Base-by-base conservation (phyloP, 2,888 invertebrate species). In the Pammene fasciana region DNA sequence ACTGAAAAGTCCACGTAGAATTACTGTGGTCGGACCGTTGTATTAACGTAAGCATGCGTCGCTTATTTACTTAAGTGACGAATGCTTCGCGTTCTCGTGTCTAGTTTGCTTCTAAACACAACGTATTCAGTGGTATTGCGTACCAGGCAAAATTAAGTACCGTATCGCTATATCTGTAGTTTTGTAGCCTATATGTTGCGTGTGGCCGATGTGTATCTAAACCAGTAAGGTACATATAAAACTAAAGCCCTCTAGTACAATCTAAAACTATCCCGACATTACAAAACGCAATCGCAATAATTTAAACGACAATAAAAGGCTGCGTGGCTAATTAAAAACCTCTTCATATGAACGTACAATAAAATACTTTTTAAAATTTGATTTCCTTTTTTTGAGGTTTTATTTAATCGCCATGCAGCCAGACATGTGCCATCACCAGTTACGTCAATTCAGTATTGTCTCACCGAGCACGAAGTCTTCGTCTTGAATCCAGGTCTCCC, bases 391-490 rank as follows among this genome's bases (percentile, higher is more conserved):
- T 26, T 26, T 26, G 26, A n/a, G n/a, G n/a, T n/a, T n/a, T n/a
- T n/a, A 41, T 52, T n/a, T 26, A 52, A 38, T 50, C 1, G 41
- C 10, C 38, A 52, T 50, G 18, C 62, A 62, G 52, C 61, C n/a
- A 41, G 18, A 62, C n/a, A 6, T 59, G 41, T 34, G 38, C 59
- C 56, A 67, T 38, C 54, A 67, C 54, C 48, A 68, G 43, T 64
- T 64, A 56, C 57, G 64, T 68, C 64, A 68, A 64, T 41, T 64
- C 50, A 36, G 50, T 57, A 46, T 79, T 78, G 81, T 72, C 83
- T 84, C 83, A 84, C 82, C 79, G 65, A 71, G 65, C 59, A 67
- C 70, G 60, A 59, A 60, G 62, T 79, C 78, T 72, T 79, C 75
- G 74, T 75, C 74, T 72, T 74, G 74, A 62, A 73, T 74, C 72